Evolutionary conservation across 1,140 invertebrate genomes (phyloP).

Genomic region (Zeugodacus cucurbitae): DNA sequence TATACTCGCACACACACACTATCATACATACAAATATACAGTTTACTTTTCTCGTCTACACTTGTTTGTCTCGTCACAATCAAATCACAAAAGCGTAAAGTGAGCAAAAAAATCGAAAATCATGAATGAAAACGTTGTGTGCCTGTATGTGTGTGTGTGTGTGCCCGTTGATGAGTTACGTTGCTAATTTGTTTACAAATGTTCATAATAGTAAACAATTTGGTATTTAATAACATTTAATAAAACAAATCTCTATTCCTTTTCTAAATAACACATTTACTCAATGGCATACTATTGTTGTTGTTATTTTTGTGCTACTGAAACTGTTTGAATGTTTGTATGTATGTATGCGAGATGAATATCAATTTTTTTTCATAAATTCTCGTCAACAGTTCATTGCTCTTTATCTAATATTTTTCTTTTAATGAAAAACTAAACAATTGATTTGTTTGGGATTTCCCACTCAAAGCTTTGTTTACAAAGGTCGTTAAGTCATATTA

Average conservation of each 20-base stretch:
- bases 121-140: slow-evolving; percentile 16
- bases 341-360: not conserved
- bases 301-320: not conserved
- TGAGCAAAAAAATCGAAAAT: not conserved
- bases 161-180: not conserved
- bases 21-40: not conserved
- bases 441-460: not conserved
- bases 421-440: not conserved
- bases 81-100: not conserved
- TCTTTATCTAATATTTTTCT: not conserved
- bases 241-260: slow-evolving; percentile 24
- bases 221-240: slow-evolving; percentile 65
- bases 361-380: too few species aligned
- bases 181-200: slow-evolving; percentile 61
- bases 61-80: not conserved
- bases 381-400: not conserved
- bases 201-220: slow-evolving; percentile 64
- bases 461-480: not conserved
- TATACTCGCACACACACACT: not conserved
- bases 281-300: not conserved
- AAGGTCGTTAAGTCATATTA: too few species aligned
- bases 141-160: not conserved
- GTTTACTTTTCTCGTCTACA: not conserved
- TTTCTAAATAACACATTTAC: slow-evolving; percentile 10
- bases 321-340: not conserved